These are phyloP conservation scores for Nomada lathburiana DNA, from an alignment of 2,888 invertebrate genomes.

Conservation along the genomic window DNA sequence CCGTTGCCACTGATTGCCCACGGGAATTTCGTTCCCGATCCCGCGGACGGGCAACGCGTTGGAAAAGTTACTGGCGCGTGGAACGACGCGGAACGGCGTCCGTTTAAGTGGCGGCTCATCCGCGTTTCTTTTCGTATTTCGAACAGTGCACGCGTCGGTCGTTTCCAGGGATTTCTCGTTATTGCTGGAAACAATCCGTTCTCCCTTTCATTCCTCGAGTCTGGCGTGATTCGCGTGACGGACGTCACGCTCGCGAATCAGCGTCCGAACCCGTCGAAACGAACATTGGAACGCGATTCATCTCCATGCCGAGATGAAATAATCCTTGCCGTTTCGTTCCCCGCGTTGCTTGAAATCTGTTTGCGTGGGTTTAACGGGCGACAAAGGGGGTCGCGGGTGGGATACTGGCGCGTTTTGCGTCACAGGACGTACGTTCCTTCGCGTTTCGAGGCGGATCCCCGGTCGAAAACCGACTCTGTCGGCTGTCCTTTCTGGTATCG, in stretches of 20 bases:
- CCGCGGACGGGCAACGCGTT: slow-evolving; percentile 50
- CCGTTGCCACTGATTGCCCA: slow-evolving; percentile 62
- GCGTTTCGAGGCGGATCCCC: slow-evolving; percentile 29
- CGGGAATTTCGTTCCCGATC: slow-evolving; percentile 52
- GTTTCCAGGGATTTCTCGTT: neutral
- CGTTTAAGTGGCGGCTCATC: slow-evolving; percentile 26
- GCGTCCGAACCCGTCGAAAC: no score
- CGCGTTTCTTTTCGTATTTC: neutral
- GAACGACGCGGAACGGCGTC: slow-evolving; percentile 45
- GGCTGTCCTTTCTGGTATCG: slow-evolving; percentile 47
- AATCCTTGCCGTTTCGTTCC: no score
- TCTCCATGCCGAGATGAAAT: no score
- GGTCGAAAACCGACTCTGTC: slow-evolving; percentile 33
- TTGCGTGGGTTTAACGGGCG: no score
- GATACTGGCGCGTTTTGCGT: neutral
- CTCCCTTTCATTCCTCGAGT: no score
- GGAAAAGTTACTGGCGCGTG: slow-evolving; percentile 53
- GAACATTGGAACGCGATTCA: no score
- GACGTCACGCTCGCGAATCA: no score
- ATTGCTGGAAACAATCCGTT: no score
- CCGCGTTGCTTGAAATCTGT: no score
- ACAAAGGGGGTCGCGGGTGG: no score
- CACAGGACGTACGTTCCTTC: slow-evolving; percentile 13
- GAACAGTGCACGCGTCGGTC: no score
- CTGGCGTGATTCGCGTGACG: no score